These are phyloP conservation scores for Lepidochrysops patricia DNA, from an alignment of 2,888 invertebrate genomes.

Conservation along the genomic window DNA sequence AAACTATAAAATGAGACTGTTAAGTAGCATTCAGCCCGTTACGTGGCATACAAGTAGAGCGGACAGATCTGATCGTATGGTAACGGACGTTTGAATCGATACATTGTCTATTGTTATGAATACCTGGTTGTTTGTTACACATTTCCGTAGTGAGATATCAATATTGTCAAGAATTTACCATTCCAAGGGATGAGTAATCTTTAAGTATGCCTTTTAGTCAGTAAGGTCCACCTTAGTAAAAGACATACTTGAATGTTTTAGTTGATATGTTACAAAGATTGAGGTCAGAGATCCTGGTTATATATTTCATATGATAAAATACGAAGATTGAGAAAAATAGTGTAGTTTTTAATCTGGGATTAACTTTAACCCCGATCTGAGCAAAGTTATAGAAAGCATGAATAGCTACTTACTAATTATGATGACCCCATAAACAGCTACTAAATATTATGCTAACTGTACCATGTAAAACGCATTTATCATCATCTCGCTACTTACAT, in stretches of 20 bases:
- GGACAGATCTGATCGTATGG: neutral
- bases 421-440: neutral
- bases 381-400: too few relatives aligned
- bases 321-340: too few relatives aligned
- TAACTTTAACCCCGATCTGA: too few relatives aligned
- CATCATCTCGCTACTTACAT: neutral
- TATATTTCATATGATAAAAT: too few relatives aligned
- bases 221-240: too few relatives aligned
- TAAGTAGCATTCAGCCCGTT: neutral
- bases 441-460: neutral
- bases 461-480: neutral
- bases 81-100: constrained; percentile 1
- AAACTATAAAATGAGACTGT: neutral
- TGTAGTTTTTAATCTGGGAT: too few relatives aligned
- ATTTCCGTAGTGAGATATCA: neutral
- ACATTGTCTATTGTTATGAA: neutral
- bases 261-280: too few relatives aligned
- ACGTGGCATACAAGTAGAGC: neutral
- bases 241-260: too few relatives aligned
- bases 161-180: neutral
- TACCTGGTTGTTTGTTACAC: neutral
- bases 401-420: too few relatives aligned
- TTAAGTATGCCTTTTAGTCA: too few relatives aligned
- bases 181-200: neutral
- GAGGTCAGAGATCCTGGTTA: too few relatives aligned